phyloP scores from a whole-genome alignment of 2,888 invertebrate genomes.

The Pherbina coryleti region DNA sequence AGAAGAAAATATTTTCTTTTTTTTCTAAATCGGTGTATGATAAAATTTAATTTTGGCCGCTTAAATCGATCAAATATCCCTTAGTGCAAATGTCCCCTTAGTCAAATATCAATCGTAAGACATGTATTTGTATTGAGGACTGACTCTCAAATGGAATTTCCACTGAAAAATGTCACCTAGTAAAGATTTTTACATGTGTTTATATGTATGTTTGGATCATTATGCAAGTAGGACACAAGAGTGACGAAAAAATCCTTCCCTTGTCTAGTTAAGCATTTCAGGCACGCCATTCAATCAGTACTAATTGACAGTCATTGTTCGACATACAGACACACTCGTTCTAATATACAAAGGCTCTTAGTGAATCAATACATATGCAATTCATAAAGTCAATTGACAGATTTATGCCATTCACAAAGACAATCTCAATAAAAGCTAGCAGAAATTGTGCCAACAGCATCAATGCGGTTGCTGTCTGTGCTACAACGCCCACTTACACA shows the following conservation, averaged over 20 bases:
- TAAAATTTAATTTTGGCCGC: too few species aligned
- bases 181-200: too few species aligned
- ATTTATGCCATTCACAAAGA: not conserved
- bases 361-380: slow-evolving; percentile 3
- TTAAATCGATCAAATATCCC: too few species aligned
- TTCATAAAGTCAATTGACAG: slow-evolving; percentile 10
- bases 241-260: not conserved
- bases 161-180: too few species aligned
- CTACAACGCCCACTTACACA: not conserved
- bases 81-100: too few species aligned
- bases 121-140: too few species aligned
- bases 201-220: not conserved
- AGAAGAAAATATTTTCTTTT: too few species aligned
- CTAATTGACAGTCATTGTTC: slow-evolving; percentile 16
- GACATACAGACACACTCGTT: not conserved
- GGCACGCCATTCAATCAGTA: not conserved
- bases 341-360: not conserved
- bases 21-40: too few species aligned
- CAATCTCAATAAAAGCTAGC: too few species aligned
- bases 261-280: not conserved
- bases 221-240: too few species aligned
- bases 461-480: not conserved
- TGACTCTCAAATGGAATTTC: too few species aligned
- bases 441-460: not conserved
- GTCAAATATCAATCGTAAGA: too few species aligned